These are phyloP conservation scores for Drosophila ercepeae DNA, from an alignment of 1,140 invertebrate species.

Conservation along the genomic window DNA sequence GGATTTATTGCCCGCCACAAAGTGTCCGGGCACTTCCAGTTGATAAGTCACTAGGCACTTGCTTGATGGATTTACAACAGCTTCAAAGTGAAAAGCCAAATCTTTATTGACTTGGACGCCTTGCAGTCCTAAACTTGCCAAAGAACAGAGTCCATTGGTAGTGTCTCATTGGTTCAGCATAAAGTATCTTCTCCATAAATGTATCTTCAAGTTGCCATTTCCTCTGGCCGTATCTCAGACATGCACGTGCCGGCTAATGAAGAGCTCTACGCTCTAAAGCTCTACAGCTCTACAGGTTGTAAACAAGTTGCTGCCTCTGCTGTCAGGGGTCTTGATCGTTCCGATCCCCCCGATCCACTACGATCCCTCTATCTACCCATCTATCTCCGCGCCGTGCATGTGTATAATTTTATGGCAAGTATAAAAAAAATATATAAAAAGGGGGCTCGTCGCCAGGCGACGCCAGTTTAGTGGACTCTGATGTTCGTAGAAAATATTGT, in stretches of 20 bases:
- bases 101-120: slow-evolving; percentile 21
- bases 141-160: slow-evolving; percentile 5
- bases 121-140: slow-evolving; percentile 22
- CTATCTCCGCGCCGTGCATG: slow-evolving; percentile 6
- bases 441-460: slow-evolving; percentile 34
- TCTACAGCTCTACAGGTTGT: slow-evolving; percentile 41
- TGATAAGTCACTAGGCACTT: slow-evolving; percentile 10
- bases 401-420: slow-evolving; percentile 10
- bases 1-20: slow-evolving; percentile 23
- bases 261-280: slow-evolving; percentile 28
- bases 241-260: slow-evolving; percentile 43
- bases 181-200: slow-evolving; percentile 2
- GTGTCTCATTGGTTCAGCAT: slow-evolving; percentile 3
- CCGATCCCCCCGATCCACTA: neutral
- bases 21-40: neutral
- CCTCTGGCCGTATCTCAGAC: slow-evolving; percentile 20
- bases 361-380: neutral
- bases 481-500: slow-evolving; percentile 13
- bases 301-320: slow-evolving; percentile 30
- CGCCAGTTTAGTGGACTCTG: slow-evolving; percentile 6
- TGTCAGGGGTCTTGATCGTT: slow-evolving; percentile 4
- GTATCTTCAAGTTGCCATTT: slow-evolving; percentile 35
- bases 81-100: slow-evolving; percentile 1
- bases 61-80: slow-evolving; percentile 9
- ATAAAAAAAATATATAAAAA: slow-evolving; percentile 18